Evolutionary conservation across 2,797 vertebrate genomes (phyloP).

Genomic region (Aplochiton taeniatus): DNA sequence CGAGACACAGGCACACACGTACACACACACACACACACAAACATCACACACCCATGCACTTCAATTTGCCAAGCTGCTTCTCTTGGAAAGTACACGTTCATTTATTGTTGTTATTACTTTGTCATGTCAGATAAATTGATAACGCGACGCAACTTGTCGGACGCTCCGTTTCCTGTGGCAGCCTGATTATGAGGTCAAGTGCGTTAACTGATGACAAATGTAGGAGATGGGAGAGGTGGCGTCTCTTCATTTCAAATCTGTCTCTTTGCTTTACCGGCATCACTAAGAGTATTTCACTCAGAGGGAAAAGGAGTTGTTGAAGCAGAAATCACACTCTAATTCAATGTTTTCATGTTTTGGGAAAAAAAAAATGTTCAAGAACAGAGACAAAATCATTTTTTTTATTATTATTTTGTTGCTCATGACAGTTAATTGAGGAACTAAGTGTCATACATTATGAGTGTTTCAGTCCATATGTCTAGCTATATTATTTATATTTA

Average conservation of each 20-base stretch:
- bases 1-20: conserved; percentile 27
- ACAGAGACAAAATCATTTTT: too few relatives aligned
- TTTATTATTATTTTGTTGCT: too few relatives aligned
- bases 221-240: conserved; percentile 50
- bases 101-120: conserved; percentile 77
- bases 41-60: conserved; percentile 64
- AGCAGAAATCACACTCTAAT: too few relatives aligned
- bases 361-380: too few relatives aligned
- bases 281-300: conserved; percentile 26
- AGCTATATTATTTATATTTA: too few relatives aligned
- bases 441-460: too few relatives aligned
- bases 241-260: conserved; percentile 34
- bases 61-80: conserved; percentile 66
- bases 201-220: conserved; percentile 63
- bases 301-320: neutral
- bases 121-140: conserved; percentile 74
- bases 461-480: too few relatives aligned
- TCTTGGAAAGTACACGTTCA: conserved; percentile 63
- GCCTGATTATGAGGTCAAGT: conserved; percentile 72
- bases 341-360: too few relatives aligned
- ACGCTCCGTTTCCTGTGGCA: conserved; percentile 53
- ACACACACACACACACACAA: conserved; percentile 46
- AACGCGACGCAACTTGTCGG: conserved; percentile 75
- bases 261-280: conserved; percentile 27
- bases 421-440: too few relatives aligned